Base-by-base conservation (phyloP, 2,888 invertebrate genomes). In the Molanna angustata region DNA sequence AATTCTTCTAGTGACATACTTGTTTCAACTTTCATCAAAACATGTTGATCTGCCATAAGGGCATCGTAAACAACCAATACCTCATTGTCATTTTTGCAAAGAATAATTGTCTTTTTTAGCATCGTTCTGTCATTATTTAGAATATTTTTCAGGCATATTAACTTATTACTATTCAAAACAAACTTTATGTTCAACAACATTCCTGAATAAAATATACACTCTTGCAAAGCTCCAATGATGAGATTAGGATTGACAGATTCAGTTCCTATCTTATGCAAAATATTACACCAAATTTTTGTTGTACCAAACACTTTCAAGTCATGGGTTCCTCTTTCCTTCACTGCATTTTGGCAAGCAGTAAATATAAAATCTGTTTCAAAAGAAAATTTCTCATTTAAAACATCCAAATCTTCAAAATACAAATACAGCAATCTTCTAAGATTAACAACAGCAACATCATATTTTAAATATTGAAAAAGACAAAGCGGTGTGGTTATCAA, bases 161-260 rank as follows among this genome's bases (percentile, higher is more conserved):
- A 50, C 67, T 82, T 84, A 2, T 69, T 67, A 2, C 70, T 66
- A 6, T 71, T 67, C 19, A 67, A 66, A 1, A 70, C 52, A 52
- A 79, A 65, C 52, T 73, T 69, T 19, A 80, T 64, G 11, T 69
- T 68, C 40, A 80, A 69, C 64, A 71, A 54, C 59, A 78, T 70
- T 66, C 79, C 61, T n/a, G 83, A 85, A 68, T 86, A 90, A 11
- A 89, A 70, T 0, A 87, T 82, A 41, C 88, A 88, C 69, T 91
- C 90, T 60, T 88, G 76, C 61, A 82, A 83, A 17, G 87, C 84
- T 0, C 84, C 81, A 49, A 91, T 84, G 50, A 85, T 82, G 3
- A 90, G 69, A 1, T 84, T 71, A 0, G 88, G 82, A 62, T 82
- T 76, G 0, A 76, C 71, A 13, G 84, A 75, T 39, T 70, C 73